A percentile compares a stretch with the other conserved stretches of the same genome.
Evolutionary conservation across 2,113 vertebrate species (phyloP).

Genomic region (Megaptera novaeangliae): DNA sequence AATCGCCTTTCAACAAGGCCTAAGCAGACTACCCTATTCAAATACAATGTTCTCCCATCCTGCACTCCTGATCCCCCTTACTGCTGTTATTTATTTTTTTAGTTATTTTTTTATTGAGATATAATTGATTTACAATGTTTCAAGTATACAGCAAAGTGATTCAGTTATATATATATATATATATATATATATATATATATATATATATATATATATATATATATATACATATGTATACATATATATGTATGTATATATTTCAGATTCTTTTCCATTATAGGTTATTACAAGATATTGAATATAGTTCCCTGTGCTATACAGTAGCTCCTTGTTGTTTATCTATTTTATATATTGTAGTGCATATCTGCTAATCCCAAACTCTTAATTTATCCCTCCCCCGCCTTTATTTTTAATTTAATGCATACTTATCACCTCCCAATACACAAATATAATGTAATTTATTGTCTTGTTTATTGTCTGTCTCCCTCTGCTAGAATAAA

Average conservation of each 20-base stretch:
- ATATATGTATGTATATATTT: neutral
- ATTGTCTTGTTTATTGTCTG: neutral
- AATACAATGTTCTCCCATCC: neutral
- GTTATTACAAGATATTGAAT: neutral
- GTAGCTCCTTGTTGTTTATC: neutral
- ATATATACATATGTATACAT: neutral
- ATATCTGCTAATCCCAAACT: neutral
- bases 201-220: neutral
- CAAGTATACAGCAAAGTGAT: neutral
- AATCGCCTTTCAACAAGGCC: neutral
- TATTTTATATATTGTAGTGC: neutral
- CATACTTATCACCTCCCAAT: neutral
- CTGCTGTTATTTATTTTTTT: neutral
- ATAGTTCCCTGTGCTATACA: neutral
- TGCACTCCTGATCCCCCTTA: neutral
- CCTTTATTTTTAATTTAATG: neutral
- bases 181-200: neutral
- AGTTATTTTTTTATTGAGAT: neutral
- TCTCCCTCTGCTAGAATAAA: neutral
- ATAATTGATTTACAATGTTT: neutral
- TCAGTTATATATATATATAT: neutral
- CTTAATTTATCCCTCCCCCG: neutral
- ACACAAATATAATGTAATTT: neutral
- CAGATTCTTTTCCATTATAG: neutral
- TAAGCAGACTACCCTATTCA: neutral